phyloP scores from a whole-genome alignment of 1,140 invertebrate genomes.

The Pachypeltis micranthus region DNA sequence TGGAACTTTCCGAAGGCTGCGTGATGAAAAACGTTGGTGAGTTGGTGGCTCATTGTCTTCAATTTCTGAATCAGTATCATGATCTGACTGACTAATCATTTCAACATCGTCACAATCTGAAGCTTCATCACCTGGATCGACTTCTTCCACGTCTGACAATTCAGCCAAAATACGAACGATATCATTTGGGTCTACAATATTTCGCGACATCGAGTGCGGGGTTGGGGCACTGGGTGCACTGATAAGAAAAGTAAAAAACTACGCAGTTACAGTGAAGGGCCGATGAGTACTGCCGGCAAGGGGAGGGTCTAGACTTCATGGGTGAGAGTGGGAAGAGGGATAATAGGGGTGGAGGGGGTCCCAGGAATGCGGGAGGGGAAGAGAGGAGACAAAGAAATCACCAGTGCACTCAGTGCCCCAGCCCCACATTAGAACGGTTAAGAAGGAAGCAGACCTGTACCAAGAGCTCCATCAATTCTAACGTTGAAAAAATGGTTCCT shows the following conservation, averaged over 20 bases:
- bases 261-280: background rate
- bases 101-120: background rate
- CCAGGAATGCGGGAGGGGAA: background rate
- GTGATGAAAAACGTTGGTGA: background rate
- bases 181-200: background rate
- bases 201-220: background rate
- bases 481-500: too few species aligned
- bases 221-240: background rate
- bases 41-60: background rate
- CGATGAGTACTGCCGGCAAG: background rate
- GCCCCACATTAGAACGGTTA: background rate
- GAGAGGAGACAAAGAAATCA: background rate
- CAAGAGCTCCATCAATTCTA: too few species aligned
- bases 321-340: background rate
- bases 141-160: background rate
- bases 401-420: background rate
- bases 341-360: background rate
- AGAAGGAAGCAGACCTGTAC: too few species aligned
- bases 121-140: background rate
- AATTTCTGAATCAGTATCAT: background rate
- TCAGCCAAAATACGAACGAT: background rate
- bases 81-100: background rate
- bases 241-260: background rate
- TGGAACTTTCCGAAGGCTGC: background rate
- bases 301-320: background rate